These are phyloP conservation scores for Mylabris phalerata DNA, from an alignment of 1,140 invertebrate genomes.

Conservation along the genomic window DNA sequence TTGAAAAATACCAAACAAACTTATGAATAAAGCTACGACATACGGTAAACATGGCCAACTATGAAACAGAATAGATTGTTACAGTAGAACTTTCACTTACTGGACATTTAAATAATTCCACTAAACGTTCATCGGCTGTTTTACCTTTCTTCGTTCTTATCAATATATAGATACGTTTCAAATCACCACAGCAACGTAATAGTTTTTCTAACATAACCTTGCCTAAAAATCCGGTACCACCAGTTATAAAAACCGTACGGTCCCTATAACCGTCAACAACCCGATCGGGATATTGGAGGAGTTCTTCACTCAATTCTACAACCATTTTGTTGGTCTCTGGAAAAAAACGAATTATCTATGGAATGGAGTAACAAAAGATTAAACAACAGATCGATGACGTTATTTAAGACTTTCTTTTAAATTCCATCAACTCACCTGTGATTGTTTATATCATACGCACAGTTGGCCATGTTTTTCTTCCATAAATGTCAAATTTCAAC, in stretches of 20 bases:
- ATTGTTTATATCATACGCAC: too few species aligned
- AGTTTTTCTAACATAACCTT: slow-evolving; percentile 85
- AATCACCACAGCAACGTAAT: slow-evolving; percentile 56
- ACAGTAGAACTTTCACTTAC: slow-evolving; percentile 41
- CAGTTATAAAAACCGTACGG: slow-evolving; percentile 53
- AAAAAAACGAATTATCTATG: too few species aligned
- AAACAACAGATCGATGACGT: too few species aligned
- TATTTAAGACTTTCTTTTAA: too few species aligned
- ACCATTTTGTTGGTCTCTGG: too few species aligned
- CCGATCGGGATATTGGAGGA: slow-evolving; percentile 45
- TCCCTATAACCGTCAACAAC: slow-evolving; percentile 48
- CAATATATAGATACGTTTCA: slow-evolving; percentile 71
- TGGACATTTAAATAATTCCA: slow-evolving; percentile 55
- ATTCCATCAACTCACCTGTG: too few species aligned
- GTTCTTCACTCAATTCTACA: not conserved
- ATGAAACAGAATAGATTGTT: not conserved
- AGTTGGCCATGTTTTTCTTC: too few species aligned
- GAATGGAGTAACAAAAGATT: too few species aligned
- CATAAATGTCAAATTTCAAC: too few species aligned
- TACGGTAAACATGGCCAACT: not conserved
- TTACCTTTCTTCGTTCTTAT: slow-evolving; percentile 74
- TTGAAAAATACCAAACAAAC: not conserved
- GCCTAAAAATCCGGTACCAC: slow-evolving; percentile 79
- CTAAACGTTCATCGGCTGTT: slow-evolving; percentile 56
- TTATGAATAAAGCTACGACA: not conserved